Evolutionary conservation across 2,888 invertebrate genomes (phyloP).

Genomic region (Ligdia adustata): DNA sequence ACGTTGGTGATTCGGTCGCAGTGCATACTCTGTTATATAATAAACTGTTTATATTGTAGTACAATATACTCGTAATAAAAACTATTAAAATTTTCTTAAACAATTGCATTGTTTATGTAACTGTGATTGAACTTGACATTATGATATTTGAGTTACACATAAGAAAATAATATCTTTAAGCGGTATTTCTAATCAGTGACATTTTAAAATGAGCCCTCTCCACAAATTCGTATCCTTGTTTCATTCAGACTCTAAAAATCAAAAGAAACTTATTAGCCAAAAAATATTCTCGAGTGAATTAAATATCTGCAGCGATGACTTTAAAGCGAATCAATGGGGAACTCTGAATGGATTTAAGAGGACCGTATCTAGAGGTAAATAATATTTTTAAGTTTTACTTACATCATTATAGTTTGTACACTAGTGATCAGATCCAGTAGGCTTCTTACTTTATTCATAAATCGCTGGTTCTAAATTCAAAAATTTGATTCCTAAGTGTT

Average conservation of each 20-base stretch:
- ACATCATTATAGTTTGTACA: too few species aligned
- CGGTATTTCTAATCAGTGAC: too few species aligned
- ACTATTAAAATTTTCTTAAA: too few species aligned
- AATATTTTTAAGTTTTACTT: background rate
- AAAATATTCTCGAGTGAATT: constrained; percentile 85
- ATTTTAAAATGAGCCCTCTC: constrained; percentile 81
- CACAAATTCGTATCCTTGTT: constrained; percentile 86
- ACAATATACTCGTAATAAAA: too few species aligned
- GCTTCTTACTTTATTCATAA: too few species aligned
- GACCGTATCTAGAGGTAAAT: constrained; percentile 62
- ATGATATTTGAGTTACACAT: too few species aligned
- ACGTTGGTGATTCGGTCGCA: constrained; percentile 11
- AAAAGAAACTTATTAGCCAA: constrained; percentile 67
- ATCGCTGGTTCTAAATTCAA: constrained; percentile 22
- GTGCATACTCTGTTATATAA: constrained; percentile 2
- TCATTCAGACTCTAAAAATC: constrained; percentile 80
- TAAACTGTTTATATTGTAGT: background rate
- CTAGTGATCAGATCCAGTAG: too few species aligned
- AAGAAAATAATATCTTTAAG: too few species aligned
- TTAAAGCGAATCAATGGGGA: constrained; percentile 80
- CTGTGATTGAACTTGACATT: too few species aligned
- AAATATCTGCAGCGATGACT: constrained; percentile 72
- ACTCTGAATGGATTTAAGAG: constrained; percentile 77
- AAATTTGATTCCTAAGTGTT: too few species aligned
- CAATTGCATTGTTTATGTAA: too few species aligned